Base-by-base conservation (phyloP, 2,797 vertebrate species). In the Gambelia wislizenii region DNA sequence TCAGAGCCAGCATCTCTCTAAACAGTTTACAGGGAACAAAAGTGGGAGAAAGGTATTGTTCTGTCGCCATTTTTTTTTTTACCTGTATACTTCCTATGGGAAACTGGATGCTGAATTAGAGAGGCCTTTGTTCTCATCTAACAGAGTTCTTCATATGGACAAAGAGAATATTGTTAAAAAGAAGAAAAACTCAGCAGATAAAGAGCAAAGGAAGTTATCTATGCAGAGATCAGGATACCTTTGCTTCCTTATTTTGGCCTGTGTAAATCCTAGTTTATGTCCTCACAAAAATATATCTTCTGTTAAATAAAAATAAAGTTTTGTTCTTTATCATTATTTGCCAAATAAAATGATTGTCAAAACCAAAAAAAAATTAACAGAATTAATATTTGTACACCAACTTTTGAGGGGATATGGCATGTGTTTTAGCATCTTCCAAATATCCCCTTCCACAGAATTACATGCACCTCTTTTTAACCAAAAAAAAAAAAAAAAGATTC, bases 341-440 rank as follows among this genome's bases (percentile, higher is more conserved):
- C 42, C 22, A 87, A 44, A 1, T 83, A 76, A 86, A 89, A n/a
- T 86, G 74, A 69, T 80, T 30, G 18, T 20, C 47, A 22, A 4
- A 18, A 94, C 87, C 13, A 44, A 2, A 70, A 92, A 89, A 27
- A 77, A 1, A 33, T 67, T 1, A 59, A 39, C 12, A 4, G 84
- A 12, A 13, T 3, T 47, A 52, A 1, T 30, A 90, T 83, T 18
- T 7, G 0, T 44, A 7, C 2, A 13, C 25, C 85, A 74, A 14
- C 77, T 92, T 81, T 14, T 84, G 2, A 0, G 52, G 52, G 70
- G 54, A 6, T 56, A 3, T 72, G 92, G 77, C n/a, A 27, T 0
- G 86, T 39, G 25, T 92, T 87, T 92, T 74, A 82, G 13, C 33
- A 47, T 87, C 77, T 30, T 56, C 72, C 76, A 82, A 30, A 64